These are phyloP conservation scores for Saguinus imperator DNA, from an alignment of 2,113 vertebrate genomes.

Conservation along the genomic window DNA sequence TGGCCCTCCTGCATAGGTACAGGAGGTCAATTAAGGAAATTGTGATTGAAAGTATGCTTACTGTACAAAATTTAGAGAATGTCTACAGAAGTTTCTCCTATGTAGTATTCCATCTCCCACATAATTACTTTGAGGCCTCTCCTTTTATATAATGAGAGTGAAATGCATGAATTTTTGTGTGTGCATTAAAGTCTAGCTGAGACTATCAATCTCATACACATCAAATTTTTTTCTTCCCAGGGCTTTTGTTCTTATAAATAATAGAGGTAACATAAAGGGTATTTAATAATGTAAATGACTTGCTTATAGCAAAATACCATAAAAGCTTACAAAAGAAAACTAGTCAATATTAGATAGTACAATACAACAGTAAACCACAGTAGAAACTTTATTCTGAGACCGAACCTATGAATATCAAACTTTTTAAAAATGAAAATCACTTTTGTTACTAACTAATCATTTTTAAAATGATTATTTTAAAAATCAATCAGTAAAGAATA, in stretches of 20 bases:
- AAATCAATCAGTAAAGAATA: neutral
- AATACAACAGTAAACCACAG: neutral
- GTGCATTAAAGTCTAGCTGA: neutral
- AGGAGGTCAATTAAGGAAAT: neutral
- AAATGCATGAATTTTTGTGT: neutral
- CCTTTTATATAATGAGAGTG: neutral
- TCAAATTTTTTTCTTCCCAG: neutral
- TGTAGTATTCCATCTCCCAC: neutral
- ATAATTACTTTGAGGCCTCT: neutral
- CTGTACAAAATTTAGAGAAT: neutral
- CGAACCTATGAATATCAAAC: neutral
- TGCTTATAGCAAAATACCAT: neutral
- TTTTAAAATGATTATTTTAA: neutral
- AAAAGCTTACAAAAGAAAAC: conserved; percentile 24
- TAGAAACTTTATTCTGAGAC: neutral
- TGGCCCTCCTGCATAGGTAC: neutral
- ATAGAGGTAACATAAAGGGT: neutral
- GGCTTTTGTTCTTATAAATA: conserved; percentile 48
- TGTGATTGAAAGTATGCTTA: neutral
- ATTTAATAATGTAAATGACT: neutral
- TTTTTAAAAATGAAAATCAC: neutral
- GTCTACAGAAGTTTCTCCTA: neutral
- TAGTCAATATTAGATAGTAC: neutral
- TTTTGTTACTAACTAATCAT: neutral
- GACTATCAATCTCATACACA: neutral